A percentile compares a stretch with the other conserved stretches of the same genome.
phyloP scores from a whole-genome alignment of 1,140 invertebrate species.

The Odontomachus brunneus region DNA sequence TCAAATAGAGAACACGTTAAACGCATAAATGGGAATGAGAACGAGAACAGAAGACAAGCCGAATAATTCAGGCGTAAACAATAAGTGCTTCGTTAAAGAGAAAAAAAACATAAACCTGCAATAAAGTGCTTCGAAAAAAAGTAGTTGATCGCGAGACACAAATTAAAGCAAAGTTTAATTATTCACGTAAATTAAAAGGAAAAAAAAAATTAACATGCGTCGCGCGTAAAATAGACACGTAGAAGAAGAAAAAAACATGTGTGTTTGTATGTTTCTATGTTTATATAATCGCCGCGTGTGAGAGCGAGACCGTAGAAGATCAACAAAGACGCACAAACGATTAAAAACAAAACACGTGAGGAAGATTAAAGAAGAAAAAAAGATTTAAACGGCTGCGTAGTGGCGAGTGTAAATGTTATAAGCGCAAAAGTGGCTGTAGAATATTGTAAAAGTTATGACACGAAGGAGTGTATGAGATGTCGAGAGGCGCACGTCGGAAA shows the following conservation, averaged over 20 bases:
- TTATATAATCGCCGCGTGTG: conserved; percentile 80
- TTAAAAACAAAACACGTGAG: conserved; percentile 32
- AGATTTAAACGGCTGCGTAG: conserved; percentile 52
- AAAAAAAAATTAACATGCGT: conserved; percentile 53
- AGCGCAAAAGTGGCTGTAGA: conserved; percentile 51
- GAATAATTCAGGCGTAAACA: conserved; percentile 55
- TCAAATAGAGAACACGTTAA: conserved; percentile 26
- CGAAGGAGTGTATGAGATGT: conserved; percentile 1
- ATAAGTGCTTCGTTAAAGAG: conserved; percentile 78
- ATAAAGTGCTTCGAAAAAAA: conserved; percentile 77
- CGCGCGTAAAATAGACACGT: conserved; percentile 60
- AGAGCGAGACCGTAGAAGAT: conserved; percentile 70
- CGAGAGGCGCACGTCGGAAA: conserved; percentile 45
- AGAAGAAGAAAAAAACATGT: conserved; percentile 70
- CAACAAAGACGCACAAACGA: conserved; percentile 72
- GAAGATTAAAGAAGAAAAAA: not conserved
- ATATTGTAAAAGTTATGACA: conserved; percentile 34
- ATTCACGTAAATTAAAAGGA: conserved; percentile 55
- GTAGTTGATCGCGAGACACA: conserved; percentile 66
- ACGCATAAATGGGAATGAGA: not conserved
- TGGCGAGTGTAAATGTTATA: conserved; percentile 51
- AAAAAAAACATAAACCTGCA: conserved; percentile 69
- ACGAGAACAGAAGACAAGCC: conserved; percentile 13
- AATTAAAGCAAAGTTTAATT: conserved; percentile 64
- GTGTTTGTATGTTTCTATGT: conserved; percentile 83